Evolutionary conservation across 2,888 invertebrate species (phyloP).

Genomic region (Campopleginae sp.): DNA sequence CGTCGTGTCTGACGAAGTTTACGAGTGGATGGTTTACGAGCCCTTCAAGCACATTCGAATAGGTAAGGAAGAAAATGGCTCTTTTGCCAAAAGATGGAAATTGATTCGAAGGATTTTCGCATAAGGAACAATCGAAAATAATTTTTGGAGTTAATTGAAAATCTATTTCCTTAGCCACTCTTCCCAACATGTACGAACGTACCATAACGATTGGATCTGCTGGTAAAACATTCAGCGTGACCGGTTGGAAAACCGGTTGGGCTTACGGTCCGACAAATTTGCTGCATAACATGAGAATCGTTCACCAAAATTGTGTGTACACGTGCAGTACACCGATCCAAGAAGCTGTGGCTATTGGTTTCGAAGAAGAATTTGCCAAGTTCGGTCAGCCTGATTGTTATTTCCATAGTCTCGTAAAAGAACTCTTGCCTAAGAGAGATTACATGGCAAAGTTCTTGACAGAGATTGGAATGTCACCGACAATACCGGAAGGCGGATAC

Average conservation of each 20-base stretch:
- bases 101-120: neutral
- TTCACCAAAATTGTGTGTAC: conserved; percentile 98
- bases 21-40: conserved; percentile 97
- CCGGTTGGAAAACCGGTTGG: conserved; percentile 99
- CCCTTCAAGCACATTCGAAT: conserved; percentile 95
- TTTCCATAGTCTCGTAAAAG: conserved; percentile 90
- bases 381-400: conserved; percentile 92
- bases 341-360: conserved; percentile 96
- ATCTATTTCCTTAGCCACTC: conserved; percentile 87
- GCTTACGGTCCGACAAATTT: conserved; percentile 94
- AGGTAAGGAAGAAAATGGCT: conserved; percentile 85
- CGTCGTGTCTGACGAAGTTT: conserved; percentile 98
- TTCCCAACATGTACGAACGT: conserved; percentile 99
- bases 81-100: neutral
- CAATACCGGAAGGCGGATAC: conserved; percentile 98
- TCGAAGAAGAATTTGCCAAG: conserved; percentile 93
- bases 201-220: conserved; percentile 99
- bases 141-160: neutral
- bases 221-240: conserved; percentile 98
- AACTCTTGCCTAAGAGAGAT: conserved; percentile 92
- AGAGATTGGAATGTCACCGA: conserved; percentile 95
- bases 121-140: neutral
- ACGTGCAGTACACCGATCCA: conserved; percentile 95
- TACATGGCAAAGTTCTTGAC: conserved; percentile 90
- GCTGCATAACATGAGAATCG: conserved; percentile 92